Evolutionary conservation across 2,113 vertebrate genomes (phyloP), one percentile per base, ranked within the genome.

Genomic region (Saccopteryx bilineata): DNA sequence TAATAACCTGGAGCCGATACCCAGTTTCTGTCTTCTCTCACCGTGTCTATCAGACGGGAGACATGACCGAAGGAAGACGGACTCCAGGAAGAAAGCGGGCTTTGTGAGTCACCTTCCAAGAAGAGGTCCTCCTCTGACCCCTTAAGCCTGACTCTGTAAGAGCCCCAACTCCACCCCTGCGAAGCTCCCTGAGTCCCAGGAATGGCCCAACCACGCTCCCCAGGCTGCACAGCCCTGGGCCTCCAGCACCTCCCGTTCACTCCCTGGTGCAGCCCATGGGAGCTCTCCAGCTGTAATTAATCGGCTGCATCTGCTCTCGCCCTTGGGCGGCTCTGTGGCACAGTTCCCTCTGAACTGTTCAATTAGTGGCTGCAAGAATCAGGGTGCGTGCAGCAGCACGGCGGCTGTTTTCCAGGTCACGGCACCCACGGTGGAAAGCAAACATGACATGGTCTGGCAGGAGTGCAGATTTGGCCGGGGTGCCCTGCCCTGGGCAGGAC

Each of bases 321-420:
- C 99, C 99, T 96, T 98, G 96, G 98, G 99, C 98, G 31, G 96
- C 98, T 98, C 97, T 98, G 98, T 99, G 99, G 99, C 99, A 99
- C 98, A 99, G 98, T 99, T 99, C 98, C 98, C 99, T 99, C 99
- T 98, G 98, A 99, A 99, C 98, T 97, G 98, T 98, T 98, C 99
- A 99, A 99, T 99, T 99, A 99, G 98, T 98, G 98, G 98, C 99
- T 99, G 98, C 98, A 98, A 98, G 98, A 99, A 99, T 98, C 98
- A 99, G 98, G 99, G 99, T 98, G 98, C 97, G 95, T 60, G 66
- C 87, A 97, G 97, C 97, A 97, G 95, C 98, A 19, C 87, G 26
- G 97, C 60, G 95, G 96, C 97, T 96, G 98, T 98, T 98, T 98
- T 98, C 98, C 98, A 98, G 98, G 98, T 98, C 98, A 98, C 72